phyloP scores from a whole-genome alignment of 2,888 invertebrate species.

The Digitonthophagus gazella region DNA sequence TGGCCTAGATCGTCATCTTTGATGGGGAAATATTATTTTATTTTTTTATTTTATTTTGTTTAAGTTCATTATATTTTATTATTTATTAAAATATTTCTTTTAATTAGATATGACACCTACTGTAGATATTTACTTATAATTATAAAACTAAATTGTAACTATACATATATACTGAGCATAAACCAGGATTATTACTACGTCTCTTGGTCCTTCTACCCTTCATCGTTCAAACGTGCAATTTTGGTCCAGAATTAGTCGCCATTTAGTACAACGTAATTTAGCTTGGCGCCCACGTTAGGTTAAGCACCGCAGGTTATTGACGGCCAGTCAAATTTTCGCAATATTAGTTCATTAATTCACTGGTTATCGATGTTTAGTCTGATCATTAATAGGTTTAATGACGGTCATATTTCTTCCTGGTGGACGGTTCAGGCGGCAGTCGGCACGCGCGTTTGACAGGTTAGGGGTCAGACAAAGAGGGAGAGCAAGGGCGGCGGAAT shows the following conservation, averaged over 20 bases:
- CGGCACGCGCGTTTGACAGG: conserved; percentile 27
- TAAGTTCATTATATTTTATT: too few species aligned
- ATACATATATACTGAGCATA: too few species aligned
- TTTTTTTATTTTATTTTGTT: too few species aligned
- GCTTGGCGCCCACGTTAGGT: not conserved
- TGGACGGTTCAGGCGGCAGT: conserved; percentile 33
- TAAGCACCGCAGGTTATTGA: not conserved
- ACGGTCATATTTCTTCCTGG: conserved; percentile 40
- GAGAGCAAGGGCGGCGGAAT: conserved; percentile 34
- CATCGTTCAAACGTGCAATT: not conserved
- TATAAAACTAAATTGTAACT: too few species aligned
- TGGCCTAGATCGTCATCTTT: too few species aligned
- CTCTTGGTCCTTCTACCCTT: not conserved
- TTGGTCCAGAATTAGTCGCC: not conserved
- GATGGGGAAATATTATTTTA: too few species aligned
- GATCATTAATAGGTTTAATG: conserved; percentile 47
- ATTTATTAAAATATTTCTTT: too few species aligned
- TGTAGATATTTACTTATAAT: too few species aligned
- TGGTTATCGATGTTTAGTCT: conserved; percentile 40
- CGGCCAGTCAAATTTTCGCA: conserved; percentile 20
- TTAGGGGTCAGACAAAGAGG: conserved; percentile 15
- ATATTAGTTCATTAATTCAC: conserved; percentile 35
- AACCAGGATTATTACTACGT: not conserved
- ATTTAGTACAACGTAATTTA: not conserved
- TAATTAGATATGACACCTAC: too few species aligned